These are phyloP conservation scores for Paraescarpia echinospica DNA, from an alignment of 1,140 invertebrate species.

Conservation along the genomic window DNA sequence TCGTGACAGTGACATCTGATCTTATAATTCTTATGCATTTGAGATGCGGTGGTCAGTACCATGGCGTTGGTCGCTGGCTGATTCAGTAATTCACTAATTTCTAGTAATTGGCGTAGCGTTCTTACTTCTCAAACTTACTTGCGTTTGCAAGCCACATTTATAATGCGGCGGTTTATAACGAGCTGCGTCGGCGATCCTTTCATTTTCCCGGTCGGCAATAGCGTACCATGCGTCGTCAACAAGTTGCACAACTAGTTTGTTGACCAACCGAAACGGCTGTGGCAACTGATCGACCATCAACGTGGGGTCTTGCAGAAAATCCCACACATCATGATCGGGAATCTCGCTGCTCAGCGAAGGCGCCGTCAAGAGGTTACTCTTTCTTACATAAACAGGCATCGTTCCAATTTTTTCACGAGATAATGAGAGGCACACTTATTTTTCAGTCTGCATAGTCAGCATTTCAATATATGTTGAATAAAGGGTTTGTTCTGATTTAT, in stretches of 20 bases:
- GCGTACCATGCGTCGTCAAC: not conserved
- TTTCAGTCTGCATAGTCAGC: not conserved
- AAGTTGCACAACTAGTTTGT: constrained; percentile 1
- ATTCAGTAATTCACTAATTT: too few species aligned
- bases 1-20: too few species aligned
- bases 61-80: too few species aligned
- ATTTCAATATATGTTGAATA: not conserved
- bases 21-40: too few species aligned
- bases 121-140: not conserved
- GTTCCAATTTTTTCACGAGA: not conserved
- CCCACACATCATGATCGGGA: not conserved
- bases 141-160: not conserved
- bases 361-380: not conserved
- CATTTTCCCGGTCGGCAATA: not conserved
- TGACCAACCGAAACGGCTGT: constrained; percentile 13
- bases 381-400: constrained; percentile 11
- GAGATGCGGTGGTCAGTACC: too few species aligned
- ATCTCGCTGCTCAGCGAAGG: not conserved
- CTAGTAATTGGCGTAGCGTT: not conserved
- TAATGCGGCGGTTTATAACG: constrained; percentile 1
- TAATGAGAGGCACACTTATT: not conserved
- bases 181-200: constrained; percentile 4
- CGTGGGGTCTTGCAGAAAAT: constrained; percentile 6
- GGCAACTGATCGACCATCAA: constrained; percentile 1
- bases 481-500: not conserved